A percentile compares a stretch with the other conserved stretches of the same genome.
Evolutionary conservation across 1,140 invertebrate species (phyloP).

Genomic region (Zophobas atratus): DNA sequence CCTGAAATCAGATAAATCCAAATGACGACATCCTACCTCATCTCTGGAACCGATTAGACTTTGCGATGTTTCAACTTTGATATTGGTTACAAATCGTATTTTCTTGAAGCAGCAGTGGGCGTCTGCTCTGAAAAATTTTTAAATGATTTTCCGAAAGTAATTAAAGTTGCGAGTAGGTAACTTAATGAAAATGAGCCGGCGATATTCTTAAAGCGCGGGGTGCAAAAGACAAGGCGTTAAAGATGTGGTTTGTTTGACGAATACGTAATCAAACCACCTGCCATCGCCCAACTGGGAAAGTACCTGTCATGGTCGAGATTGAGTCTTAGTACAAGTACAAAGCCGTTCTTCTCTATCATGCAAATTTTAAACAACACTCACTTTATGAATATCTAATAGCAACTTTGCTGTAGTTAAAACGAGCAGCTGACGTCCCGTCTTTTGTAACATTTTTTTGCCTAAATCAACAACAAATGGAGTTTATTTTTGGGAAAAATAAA

Average conservation of each 20-base stretch:
- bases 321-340: conserved; percentile 14
- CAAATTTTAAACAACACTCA: conserved; percentile 16
- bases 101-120: neutral
- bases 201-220: conserved; percentile 7
- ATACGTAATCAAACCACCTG: conserved; percentile 52
- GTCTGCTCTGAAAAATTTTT: conserved; percentile 5
- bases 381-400: conserved; percentile 1
- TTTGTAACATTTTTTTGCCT: no score
- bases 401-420: neutral
- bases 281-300: conserved; percentile 14
- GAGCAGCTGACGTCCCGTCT: neutral
- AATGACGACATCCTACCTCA: neutral
- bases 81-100: neutral
- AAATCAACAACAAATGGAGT: no score
- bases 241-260: conserved; percentile 54
- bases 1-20: conserved; percentile 3
- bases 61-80: conserved; percentile 3
- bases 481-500: no score
- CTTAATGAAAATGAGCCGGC: conserved; percentile 28
- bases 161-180: conserved; percentile 31
- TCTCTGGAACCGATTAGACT: neutral
- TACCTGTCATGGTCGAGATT: conserved; percentile 25
- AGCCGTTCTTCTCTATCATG: conserved; percentile 6
- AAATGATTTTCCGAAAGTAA: conserved; percentile 39
- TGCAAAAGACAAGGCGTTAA: conserved; percentile 50